phyloP scores from a whole-genome alignment of 1,140 invertebrate genomes.

The Drosophila leontia region DNA sequence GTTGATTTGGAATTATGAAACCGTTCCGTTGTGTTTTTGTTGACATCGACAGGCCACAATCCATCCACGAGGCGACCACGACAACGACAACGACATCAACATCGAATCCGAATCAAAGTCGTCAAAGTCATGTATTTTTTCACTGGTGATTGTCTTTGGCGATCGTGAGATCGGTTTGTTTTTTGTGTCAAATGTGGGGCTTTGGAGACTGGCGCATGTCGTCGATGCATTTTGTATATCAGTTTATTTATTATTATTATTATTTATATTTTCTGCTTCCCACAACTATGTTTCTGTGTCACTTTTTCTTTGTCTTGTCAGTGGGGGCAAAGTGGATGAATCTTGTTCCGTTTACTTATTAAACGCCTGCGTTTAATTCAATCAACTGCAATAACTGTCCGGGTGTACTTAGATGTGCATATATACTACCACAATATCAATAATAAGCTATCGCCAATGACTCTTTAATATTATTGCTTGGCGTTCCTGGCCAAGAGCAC shows the following conservation, averaged over 20 bases:
- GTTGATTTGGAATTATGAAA: constrained; percentile 69
- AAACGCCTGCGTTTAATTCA: constrained; percentile 32
- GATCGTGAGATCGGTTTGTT: constrained; percentile 55
- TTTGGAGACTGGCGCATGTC: constrained; percentile 61
- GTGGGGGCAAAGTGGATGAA: constrained; percentile 36
- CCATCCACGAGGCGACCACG: constrained; percentile 20
- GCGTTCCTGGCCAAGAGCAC: constrained; percentile 70
- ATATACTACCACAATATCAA: constrained; percentile 1
- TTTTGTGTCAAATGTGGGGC: constrained; percentile 64
- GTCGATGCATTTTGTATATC: constrained; percentile 58
- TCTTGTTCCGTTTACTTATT: constrained; percentile 46
- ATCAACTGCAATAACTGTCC: constrained; percentile 36
- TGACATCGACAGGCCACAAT: constrained; percentile 22
- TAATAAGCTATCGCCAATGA: constrained; percentile 25
- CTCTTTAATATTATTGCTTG: constrained; percentile 17
- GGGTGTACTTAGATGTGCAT: constrained; percentile 20
- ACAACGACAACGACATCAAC: constrained; percentile 19
- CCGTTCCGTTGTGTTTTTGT: constrained; percentile 23
- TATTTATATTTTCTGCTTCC: constrained; percentile 19
- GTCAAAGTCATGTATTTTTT: constrained; percentile 56
- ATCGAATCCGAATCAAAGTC: constrained; percentile 32
- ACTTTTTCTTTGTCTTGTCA: constrained; percentile 34
- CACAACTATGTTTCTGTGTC: constrained; percentile 33
- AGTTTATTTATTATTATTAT: constrained; percentile 52
- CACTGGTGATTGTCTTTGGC: constrained; percentile 42